phyloP scores from a whole-genome alignment of 2,113 vertebrate species.

The Cephalopholis sonnerati region DNA sequence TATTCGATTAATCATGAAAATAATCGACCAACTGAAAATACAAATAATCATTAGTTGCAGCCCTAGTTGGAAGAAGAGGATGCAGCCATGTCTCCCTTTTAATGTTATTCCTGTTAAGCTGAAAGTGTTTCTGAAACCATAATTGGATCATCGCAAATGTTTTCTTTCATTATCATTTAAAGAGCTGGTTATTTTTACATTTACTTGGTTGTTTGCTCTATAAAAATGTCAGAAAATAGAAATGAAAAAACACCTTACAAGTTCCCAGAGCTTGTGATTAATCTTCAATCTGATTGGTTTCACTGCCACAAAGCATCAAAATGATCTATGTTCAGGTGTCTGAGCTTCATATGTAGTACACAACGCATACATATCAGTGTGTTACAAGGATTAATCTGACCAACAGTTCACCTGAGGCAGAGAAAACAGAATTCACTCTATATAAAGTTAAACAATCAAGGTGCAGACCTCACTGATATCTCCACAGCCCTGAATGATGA shows the following conservation, averaged over 20 bases:
- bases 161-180: not conserved
- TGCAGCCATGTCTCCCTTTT: not conserved
- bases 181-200: not conserved
- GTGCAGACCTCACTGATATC: not conserved
- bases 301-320: too few relatives aligned
- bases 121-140: not conserved
- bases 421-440: conserved; percentile 4
- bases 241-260: too few relatives aligned
- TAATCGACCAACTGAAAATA: too few relatives aligned
- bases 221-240: not conserved
- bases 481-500: not conserved
- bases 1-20: too few relatives aligned
- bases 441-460: not conserved
- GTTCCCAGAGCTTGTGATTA: not conserved
- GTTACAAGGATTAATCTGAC: not conserved
- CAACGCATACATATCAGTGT: not conserved
- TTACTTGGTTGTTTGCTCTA: not conserved
- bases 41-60: too few relatives aligned
- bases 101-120: not conserved
- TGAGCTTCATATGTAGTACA: not conserved
- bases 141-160: not conserved
- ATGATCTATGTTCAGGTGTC: not conserved
- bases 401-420: not conserved
- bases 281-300: too few relatives aligned
- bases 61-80: not conserved